These are phyloP conservation scores for Carassius carassius DNA, from an alignment of 2,113 vertebrate genomes.

Conservation along the genomic window DNA sequence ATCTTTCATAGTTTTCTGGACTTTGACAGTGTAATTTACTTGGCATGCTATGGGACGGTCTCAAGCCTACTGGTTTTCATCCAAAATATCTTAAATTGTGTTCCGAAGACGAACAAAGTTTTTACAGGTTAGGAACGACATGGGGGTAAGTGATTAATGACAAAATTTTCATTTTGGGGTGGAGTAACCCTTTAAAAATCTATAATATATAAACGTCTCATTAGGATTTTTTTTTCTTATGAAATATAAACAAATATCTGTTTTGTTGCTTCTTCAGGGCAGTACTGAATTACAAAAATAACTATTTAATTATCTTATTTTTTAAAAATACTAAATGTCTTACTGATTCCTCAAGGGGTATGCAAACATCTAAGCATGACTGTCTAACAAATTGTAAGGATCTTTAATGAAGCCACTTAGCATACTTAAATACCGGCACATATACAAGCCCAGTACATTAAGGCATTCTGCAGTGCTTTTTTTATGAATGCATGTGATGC, in stretches of 20 bases:
- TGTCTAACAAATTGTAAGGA: background rate
- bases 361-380: constrained; percentile 9
- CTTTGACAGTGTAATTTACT: no score
- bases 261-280: background rate
- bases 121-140: no score
- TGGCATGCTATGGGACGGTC: no score
- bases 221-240: background rate
- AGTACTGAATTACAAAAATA: no score
- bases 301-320: background rate
- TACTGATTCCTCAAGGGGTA: constrained; percentile 1
- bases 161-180: no score
- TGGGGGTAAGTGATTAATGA: no score
- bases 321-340: background rate
- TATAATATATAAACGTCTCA: background rate
- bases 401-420: constrained; percentile 40
- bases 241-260: background rate
- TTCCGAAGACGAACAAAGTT: no score
- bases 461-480: constrained; percentile 39
- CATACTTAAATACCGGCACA: constrained; percentile 42
- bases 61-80: no score
- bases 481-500: constrained; percentile 52
- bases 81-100: no score
- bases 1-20: no score
- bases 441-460: constrained; percentile 45
- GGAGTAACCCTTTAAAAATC: no score